A percentile compares a stretch with the other conserved stretches of the same genome.
Conservation (phyloP, 2,888 invertebrate genomes). For the Lepidochrysops patricia region DNA sequence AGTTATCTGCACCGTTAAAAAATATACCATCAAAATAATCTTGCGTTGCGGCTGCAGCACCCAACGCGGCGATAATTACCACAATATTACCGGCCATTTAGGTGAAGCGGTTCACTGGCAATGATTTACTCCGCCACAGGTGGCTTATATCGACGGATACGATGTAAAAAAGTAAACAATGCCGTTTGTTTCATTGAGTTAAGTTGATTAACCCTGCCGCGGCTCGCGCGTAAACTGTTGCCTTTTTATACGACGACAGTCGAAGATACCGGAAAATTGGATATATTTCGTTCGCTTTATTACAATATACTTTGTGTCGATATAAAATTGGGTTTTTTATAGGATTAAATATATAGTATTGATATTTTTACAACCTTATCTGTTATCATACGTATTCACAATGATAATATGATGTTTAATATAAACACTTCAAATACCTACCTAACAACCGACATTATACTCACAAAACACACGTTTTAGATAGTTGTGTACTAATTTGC, state of each 20-base stretch:
- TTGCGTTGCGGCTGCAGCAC: not conserved
- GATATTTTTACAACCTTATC: not conserved
- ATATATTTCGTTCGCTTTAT: not conserved
- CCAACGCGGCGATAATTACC: not conserved
- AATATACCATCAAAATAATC: not conserved
- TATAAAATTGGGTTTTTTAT: not conserved
- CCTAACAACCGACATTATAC: too few relatives aligned
- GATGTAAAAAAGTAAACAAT: slow-evolving; percentile 43
- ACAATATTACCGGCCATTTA: slow-evolving; percentile 1
- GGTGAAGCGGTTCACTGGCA: slow-evolving; percentile 19
- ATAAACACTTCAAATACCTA: too few relatives aligned
- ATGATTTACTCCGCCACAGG: slow-evolving; percentile 35
- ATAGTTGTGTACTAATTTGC: not conserved
- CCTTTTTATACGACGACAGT: slow-evolving; percentile 12
- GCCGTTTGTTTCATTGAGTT: slow-evolving; percentile 40
- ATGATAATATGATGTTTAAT: too few relatives aligned
- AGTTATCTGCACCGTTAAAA: not conserved
- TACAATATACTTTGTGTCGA: not conserved
- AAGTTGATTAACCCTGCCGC: slow-evolving; percentile 38
- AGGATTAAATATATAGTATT: not conserved
- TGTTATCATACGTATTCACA: not conserved
- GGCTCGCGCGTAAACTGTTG: slow-evolving; percentile 19
- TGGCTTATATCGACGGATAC: slow-evolving; percentile 42
- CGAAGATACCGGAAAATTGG: not conserved
- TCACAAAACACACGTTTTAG: too few relatives aligned